Conservation (phyloP, 2,113 vertebrate species). For the Cebidichthys violaceus region DNA sequence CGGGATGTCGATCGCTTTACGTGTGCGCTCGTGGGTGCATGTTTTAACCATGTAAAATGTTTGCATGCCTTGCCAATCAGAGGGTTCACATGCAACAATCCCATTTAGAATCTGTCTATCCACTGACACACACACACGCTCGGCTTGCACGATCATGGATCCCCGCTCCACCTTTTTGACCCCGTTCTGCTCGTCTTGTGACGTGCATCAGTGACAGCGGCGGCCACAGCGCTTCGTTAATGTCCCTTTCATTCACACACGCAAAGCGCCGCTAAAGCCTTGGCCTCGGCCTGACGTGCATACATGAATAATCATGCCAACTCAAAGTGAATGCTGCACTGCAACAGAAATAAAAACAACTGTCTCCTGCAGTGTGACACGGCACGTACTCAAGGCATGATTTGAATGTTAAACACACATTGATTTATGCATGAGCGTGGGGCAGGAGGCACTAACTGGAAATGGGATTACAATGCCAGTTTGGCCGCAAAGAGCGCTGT, state of each 20-base stretch:
- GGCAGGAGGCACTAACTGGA: slow-evolving; percentile 72
- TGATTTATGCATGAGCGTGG: slow-evolving; percentile 74
- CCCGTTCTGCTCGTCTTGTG: slow-evolving; percentile 40
- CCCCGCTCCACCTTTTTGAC: slow-evolving; percentile 46
- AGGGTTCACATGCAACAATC: slow-evolving; percentile 47
- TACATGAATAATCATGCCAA: slow-evolving; percentile 74
- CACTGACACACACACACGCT: neutral
- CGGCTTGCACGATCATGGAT: slow-evolving; percentile 17
- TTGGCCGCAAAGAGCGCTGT: slow-evolving; percentile 57
- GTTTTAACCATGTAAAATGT: slow-evolving; percentile 30
- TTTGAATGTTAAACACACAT: slow-evolving; percentile 78
- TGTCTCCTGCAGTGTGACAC: slow-evolving; percentile 61
- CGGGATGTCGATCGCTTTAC: slow-evolving; percentile 15
- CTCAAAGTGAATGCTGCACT: slow-evolving; percentile 59
- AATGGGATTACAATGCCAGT: slow-evolving; percentile 74
- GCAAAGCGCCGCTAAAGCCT: slow-evolving; percentile 61
- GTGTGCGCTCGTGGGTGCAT: neutral
- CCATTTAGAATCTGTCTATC: slow-evolving; percentile 16
- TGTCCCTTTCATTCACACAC: slow-evolving; percentile 57
- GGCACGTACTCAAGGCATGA: slow-evolving; percentile 60
- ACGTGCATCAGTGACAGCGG: slow-evolving; percentile 42
- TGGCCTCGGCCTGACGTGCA: slow-evolving; percentile 65
- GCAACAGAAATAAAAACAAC: slow-evolving; percentile 75
- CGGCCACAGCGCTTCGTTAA: slow-evolving; percentile 43
- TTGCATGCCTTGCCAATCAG: slow-evolving; percentile 22